A percentile compares a stretch with the other conserved stretches of the same genome.
Conservation (phyloP, 2,888 invertebrate genomes). For the Diadegma fenestrale region DNA sequence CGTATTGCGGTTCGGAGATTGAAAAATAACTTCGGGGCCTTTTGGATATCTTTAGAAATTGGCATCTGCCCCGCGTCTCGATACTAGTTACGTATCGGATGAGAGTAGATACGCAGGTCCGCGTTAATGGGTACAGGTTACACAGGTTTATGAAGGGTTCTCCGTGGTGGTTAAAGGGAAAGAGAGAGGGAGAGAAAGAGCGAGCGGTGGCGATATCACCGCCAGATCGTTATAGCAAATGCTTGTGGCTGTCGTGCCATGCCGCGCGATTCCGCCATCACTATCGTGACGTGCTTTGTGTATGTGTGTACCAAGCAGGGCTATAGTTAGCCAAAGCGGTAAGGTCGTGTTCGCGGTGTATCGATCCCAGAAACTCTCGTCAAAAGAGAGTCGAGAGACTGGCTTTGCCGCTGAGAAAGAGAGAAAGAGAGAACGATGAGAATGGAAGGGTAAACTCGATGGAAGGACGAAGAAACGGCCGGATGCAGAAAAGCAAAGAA, state of each 20-base stretch:
- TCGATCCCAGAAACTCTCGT: constrained; percentile 57
- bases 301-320: constrained; percentile 18
- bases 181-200: constrained; percentile 41
- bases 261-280: constrained; percentile 62
- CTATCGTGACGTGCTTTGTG: constrained; percentile 10
- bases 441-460: constrained; percentile 18
- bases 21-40: not conserved
- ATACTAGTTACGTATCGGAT: constrained; percentile 29
- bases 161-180: constrained; percentile 50
- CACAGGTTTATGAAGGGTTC: constrained; percentile 24
- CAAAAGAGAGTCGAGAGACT: constrained; percentile 52
- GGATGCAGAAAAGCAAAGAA: constrained; percentile 19
- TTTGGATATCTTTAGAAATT: constrained; percentile 2
- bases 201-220: constrained; percentile 63
- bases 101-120: not conserved
- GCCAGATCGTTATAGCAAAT: constrained; percentile 59
- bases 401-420: constrained; percentile 56
- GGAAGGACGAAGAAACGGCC: constrained; percentile 10
- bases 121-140: constrained; percentile 33
- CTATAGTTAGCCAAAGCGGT: constrained; percentile 36
- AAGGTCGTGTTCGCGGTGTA: constrained; percentile 60
- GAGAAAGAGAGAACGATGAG: constrained; percentile 54
- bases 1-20: not conserved
- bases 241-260: constrained; percentile 69
- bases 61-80: constrained; percentile 31